These are phyloP conservation scores for Erebia ligea DNA, from an alignment of 2,888 invertebrate genomes.

Conservation along the genomic window DNA sequence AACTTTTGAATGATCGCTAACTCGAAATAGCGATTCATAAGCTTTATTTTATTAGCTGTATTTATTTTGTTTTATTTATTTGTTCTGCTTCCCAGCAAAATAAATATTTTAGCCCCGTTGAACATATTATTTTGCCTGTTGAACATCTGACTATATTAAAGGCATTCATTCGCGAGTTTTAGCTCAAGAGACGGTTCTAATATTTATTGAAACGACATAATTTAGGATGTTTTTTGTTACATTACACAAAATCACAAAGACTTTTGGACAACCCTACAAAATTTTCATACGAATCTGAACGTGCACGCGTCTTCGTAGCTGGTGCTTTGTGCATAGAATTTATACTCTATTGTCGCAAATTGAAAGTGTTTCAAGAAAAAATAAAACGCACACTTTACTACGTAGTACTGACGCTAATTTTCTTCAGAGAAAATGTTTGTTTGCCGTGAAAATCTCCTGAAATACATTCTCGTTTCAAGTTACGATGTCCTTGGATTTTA, in stretches of 20 bases:
- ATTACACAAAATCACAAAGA: background rate
- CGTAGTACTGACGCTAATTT: conserved; percentile 25
- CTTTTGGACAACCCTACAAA: conserved; percentile 48
- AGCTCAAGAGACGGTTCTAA: too few relatives aligned
- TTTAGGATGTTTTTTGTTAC: background rate
- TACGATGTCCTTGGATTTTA: background rate
- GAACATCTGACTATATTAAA: too few relatives aligned
- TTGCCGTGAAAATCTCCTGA: conserved; percentile 25
- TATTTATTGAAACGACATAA: background rate
- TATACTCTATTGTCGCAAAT: conserved; percentile 54
- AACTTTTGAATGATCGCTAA: too few relatives aligned
- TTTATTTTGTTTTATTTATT: too few relatives aligned
- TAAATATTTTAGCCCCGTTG: too few relatives aligned
- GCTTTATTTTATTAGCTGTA: too few relatives aligned
- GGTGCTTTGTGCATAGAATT: conserved; percentile 54
- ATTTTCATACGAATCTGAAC: conserved; percentile 46
- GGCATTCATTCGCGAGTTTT: too few relatives aligned
- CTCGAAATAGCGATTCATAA: too few relatives aligned
- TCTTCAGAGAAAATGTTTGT: conserved; percentile 28
- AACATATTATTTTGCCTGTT: too few relatives aligned
- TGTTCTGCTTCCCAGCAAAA: too few relatives aligned
- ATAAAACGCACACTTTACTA: conserved; percentile 42
- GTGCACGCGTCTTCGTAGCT: conserved; percentile 56
- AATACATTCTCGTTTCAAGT: conserved; percentile 12
- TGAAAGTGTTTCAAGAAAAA: conserved; percentile 43